phyloP scores from a whole-genome alignment of 2,888 invertebrate species.

The Dasysyrphus tricinctus region DNA sequence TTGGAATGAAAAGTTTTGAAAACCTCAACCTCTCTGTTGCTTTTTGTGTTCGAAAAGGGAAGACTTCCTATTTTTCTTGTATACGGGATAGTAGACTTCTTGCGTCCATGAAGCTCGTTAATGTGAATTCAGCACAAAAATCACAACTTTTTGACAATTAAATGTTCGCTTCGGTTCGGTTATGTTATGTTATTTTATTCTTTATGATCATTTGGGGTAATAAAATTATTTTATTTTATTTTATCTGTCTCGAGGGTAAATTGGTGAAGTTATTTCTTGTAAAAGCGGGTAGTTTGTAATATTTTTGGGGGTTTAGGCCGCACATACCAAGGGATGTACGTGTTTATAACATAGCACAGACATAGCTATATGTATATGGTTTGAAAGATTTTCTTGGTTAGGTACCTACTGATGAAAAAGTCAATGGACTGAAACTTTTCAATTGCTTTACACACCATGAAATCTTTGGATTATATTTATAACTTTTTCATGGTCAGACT shows the following conservation, averaged over 20 bases:
- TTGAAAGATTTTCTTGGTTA: slow-evolving; percentile 37
- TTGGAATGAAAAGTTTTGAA: slow-evolving; percentile 1
- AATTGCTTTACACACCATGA: slow-evolving; percentile 75
- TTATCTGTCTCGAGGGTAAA: slow-evolving; percentile 40
- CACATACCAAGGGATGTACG: background rate
- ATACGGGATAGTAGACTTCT: background rate
- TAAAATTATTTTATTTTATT: slow-evolving; percentile 73
- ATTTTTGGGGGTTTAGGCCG: background rate
- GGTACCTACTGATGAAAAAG: slow-evolving; percentile 50
- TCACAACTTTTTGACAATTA: slow-evolving; percentile 62
- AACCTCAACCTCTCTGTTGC: background rate
- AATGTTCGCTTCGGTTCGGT: slow-evolving; percentile 32
- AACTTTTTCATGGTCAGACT: slow-evolving; percentile 64
- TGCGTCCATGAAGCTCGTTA: slow-evolving; percentile 10
- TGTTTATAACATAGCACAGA: background rate
- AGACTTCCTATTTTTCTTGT: slow-evolving; percentile 16
- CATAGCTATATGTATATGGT: background rate
- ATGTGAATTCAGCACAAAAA: slow-evolving; percentile 42
- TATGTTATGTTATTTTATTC: slow-evolving; percentile 59
- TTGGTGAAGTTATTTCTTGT: slow-evolving; percentile 39
- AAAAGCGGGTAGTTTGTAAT: slow-evolving; percentile 28
- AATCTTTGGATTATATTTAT: slow-evolving; percentile 73
- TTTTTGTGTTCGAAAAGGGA: background rate
- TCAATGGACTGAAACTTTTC: slow-evolving; percentile 72
- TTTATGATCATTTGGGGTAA: slow-evolving; percentile 69